Base-by-base conservation (phyloP, 2,888 invertebrate genomes). In the Pogonocherus hispidulus region DNA sequence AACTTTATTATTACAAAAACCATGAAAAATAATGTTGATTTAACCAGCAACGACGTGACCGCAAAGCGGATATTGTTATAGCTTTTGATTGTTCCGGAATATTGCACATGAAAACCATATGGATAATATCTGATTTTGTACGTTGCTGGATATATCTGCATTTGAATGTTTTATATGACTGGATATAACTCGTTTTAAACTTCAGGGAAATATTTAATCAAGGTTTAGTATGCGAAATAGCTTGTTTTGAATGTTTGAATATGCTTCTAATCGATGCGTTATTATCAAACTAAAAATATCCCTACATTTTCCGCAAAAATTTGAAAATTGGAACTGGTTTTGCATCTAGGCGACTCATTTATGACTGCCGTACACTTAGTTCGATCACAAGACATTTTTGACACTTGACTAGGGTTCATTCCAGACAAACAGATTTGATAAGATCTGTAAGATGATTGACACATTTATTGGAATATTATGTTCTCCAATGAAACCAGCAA, bases 301-400 rank as follows among this genome's bases (percentile, higher is more conserved):
- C n/a, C n/a, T n/a, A n/a, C n/a, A n/a, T n/a, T n/a, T n/a, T n/a
- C n/a, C n/a, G n/a, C n/a, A n/a, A n/a, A n/a, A n/a, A n/a, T n/a
- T n/a, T n/a, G n/a, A n/a, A n/a, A n/a, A n/a, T n/a, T n/a, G n/a
- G n/a, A 3, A 41, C 41, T 41, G 41, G 41, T 41, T 41, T 41
- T 41, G 41, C 41, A 41, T 41, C 41, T 41, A 41, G 11, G 41
- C 14, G 41, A 3, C 41, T 37, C 14, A 37, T 6, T 37, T n/a
- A 6, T 47, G 1, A 60, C 49, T 47, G 60, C 60, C 3, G 49
- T 60, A 6, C 49, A 62, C 49, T 49, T 62, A 9, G 62, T 62
- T 62, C 51, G 2, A 14, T 35, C 51, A n/a, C 62, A 62, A 35
- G 62, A 62, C 49, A 62, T 62, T 49, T 49, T 62, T 11, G 32